Percentiles rank a stretch among this genome's conserved stretches.
Conservation (phyloP, 2,888 invertebrate species). For the Pegoplata infirma region DNA sequence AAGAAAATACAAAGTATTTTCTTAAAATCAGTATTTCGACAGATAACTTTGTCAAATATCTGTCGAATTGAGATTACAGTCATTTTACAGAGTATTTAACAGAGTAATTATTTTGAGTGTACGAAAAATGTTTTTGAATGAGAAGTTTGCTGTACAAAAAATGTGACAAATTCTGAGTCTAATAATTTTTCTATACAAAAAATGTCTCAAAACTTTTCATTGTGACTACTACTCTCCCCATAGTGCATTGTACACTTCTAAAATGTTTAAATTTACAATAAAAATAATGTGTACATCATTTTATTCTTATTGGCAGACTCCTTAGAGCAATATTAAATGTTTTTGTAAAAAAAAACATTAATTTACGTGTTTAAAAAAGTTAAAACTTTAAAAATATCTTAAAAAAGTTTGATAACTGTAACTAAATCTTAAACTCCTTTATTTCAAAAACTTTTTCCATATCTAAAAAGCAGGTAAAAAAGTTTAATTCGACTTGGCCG, state of each 20-base stretch:
- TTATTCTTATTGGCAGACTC: background rate
- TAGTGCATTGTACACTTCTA: background rate
- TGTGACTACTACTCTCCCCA: background rate
- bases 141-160: no score
- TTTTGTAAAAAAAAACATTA: background rate
- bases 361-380: no score
- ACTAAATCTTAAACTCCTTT: background rate
- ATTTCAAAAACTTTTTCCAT: background rate
- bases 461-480: background rate
- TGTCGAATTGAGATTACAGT: no score
- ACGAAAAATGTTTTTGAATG: no score
- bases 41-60: no score
- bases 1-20: no score
- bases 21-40: no score
- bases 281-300: slow-evolving; percentile 1
- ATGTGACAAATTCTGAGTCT: no score
- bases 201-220: no score
- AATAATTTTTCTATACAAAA: background rate
- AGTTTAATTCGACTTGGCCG: no score
- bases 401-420: background rate
- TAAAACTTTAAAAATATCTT: background rate
- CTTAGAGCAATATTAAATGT: slow-evolving; percentile 3
- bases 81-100: no score
- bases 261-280: background rate
- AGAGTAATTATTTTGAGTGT: no score